These are phyloP conservation scores for Cardiocondyla obscurior DNA, from an alignment of 1,140 invertebrate species.

Conservation along the genomic window DNA sequence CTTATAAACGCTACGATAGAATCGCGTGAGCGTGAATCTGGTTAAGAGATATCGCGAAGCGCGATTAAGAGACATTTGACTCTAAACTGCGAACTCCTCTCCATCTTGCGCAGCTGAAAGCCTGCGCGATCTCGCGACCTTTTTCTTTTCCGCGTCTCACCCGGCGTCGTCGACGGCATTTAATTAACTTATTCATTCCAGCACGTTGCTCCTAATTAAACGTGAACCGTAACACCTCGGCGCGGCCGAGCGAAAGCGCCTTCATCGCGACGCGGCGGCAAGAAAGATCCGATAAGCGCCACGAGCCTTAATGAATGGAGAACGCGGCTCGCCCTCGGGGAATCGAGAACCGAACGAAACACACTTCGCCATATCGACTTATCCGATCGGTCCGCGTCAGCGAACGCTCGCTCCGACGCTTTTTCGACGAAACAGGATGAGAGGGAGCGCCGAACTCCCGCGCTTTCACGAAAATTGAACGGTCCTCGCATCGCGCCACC, in stretches of 20 bases:
- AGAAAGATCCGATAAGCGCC: constrained; percentile 77
- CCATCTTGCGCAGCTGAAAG: not conserved
- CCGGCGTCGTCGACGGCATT: constrained; percentile 56
- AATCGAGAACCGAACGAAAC: constrained; percentile 56
- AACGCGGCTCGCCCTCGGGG: constrained; percentile 62
- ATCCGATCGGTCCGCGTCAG: constrained; percentile 50
- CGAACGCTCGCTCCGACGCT: not conserved
- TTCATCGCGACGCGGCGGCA: constrained; percentile 67
- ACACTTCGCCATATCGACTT: constrained; percentile 58
- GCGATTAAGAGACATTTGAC: constrained; percentile 19
- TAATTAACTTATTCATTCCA: constrained; percentile 83
- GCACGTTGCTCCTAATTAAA: constrained; percentile 80
- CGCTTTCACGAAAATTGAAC: constrained; percentile 45
- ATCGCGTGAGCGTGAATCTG: constrained; percentile 9
- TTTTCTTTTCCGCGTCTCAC: constrained; percentile 32
- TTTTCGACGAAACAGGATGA: constrained; percentile 1
- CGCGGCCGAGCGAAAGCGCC: constrained; percentile 68
- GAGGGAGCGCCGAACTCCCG: not conserved
- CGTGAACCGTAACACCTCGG: constrained; percentile 81
- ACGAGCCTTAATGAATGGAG: constrained; percentile 79
- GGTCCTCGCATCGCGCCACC: constrained; percentile 26
- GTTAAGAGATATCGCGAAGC: not conserved
- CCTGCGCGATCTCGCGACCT: not conserved
- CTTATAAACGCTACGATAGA: not conserved
- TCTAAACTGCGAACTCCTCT: constrained; percentile 11